Percentiles rank a stretch among this genome's conserved stretches.
Conservation (phyloP, 2,113 vertebrate species). For the Bambusicola thoracicus region DNA sequence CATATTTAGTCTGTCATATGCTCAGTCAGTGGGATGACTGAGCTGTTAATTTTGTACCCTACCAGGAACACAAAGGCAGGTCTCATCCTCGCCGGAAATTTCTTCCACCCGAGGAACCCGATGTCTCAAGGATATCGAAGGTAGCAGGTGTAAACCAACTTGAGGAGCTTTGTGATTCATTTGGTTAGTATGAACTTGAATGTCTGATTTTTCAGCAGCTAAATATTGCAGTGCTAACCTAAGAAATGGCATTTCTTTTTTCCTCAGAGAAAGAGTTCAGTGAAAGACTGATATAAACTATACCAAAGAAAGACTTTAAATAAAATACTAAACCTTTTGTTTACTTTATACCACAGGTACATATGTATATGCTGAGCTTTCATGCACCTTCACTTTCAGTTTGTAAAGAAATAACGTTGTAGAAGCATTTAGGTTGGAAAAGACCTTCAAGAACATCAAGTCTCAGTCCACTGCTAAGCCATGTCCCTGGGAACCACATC, state of each 20-base stretch:
- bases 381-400: not conserved
- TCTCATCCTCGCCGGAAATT: not conserved
- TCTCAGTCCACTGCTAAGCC: not conserved
- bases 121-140: slow-evolving; percentile 64
- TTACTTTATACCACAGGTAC: rapidly evolving
- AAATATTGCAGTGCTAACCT: not conserved
- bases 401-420: not conserved
- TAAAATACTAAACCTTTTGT: not conserved
- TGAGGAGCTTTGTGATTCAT: slow-evolving; percentile 69
- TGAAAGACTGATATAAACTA: rapidly evolving
- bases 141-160: slow-evolving; percentile 32
- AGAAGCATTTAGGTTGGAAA: not conserved
- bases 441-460: not conserved
- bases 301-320: not conserved
- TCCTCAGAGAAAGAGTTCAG: too few relatives aligned
- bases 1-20: not conserved
- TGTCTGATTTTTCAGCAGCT: not conserved
- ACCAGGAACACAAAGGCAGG: slow-evolving; percentile 13
- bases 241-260: not conserved
- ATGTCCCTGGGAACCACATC: not conserved
- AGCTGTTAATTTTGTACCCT: not conserved
- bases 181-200: slow-evolving; percentile 72
- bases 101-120: slow-evolving; percentile 21
- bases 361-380: not conserved
- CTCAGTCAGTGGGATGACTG: not conserved